Evolutionary conservation across 2,888 invertebrate genomes (phyloP).

Genomic region (Biston betularia): DNA sequence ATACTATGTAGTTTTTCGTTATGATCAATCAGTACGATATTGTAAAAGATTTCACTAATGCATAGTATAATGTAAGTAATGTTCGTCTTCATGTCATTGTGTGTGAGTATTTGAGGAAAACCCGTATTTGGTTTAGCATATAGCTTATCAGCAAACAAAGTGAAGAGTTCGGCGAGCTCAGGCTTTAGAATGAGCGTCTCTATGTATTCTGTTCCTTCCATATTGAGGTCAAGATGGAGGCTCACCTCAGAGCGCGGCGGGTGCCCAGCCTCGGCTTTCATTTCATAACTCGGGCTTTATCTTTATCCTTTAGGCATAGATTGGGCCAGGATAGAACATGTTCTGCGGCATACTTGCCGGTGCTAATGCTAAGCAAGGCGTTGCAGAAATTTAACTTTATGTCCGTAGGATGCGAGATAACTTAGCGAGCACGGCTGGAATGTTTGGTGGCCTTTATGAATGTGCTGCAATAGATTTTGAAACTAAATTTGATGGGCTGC

Average conservation of each 20-base stretch:
- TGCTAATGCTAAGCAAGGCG: slow-evolving; percentile 3
- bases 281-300: slow-evolving; percentile 36
- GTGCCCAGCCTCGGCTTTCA: slow-evolving; percentile 18
- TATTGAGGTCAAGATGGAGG: slow-evolving; percentile 21
- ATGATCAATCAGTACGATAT: neutral
- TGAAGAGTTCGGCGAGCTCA: neutral
- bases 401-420: slow-evolving; percentile 35
- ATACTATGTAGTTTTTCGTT: neutral
- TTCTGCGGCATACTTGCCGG: slow-evolving; percentile 34
- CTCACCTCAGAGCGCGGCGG: slow-evolving; percentile 7
- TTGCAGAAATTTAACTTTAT: slow-evolving; percentile 36
- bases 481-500: slow-evolving; percentile 17
- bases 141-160: too few relatives aligned
- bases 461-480: slow-evolving; percentile 16
- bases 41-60: too few relatives aligned
- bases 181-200: neutral
- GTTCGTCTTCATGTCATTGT: too few relatives aligned
- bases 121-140: too few relatives aligned
- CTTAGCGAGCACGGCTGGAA: slow-evolving; percentile 26
- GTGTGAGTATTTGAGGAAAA: too few relatives aligned
- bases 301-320: slow-evolving; percentile 36
- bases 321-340: slow-evolving; percentile 34
- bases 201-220: neutral
- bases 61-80: too few relatives aligned
- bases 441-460: slow-evolving; percentile 34